These are phyloP conservation scores for Morpho deidamia DNA, from an alignment of 2,888 invertebrate genomes.

Conservation along the genomic window DNA sequence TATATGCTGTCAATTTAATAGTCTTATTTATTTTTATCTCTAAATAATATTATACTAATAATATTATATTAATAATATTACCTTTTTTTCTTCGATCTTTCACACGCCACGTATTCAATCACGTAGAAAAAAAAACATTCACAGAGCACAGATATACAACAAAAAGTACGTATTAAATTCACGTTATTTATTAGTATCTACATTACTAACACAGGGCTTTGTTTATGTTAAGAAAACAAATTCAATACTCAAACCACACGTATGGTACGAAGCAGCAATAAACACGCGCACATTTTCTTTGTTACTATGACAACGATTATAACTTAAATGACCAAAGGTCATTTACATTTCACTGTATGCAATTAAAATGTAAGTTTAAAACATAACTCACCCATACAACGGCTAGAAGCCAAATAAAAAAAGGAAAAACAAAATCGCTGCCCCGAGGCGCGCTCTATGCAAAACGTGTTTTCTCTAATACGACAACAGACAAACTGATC, in stretches of 20 bases:
- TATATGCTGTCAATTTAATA: too few species aligned
- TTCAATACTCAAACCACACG: slow-evolving; percentile 10
- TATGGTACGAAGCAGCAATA: neutral
- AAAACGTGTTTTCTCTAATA: slow-evolving; percentile 44
- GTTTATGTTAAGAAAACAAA: slow-evolving; percentile 16
- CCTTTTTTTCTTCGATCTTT: neutral
- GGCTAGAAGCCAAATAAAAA: slow-evolving; percentile 80
- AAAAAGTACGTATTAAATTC: too few species aligned
- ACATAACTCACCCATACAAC: slow-evolving; percentile 75
- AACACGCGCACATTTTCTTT: slow-evolving; percentile 20
- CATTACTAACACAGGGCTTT: neutral
- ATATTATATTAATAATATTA: too few species aligned
- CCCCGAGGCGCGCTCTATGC: slow-evolving; percentile 62
- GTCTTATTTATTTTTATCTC: neutral
- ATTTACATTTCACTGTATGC: neutral
- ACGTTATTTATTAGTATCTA: too few species aligned
- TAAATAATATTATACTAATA: too few species aligned
- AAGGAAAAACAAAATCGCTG: slow-evolving; percentile 61
- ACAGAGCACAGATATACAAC: neutral
- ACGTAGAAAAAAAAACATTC: neutral
- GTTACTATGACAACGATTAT: slow-evolving; percentile 20
- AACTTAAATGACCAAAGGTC: neutral
- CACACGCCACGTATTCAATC: neutral
- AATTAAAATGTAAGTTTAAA: slow-evolving; percentile 21
- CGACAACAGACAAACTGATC: slow-evolving; percentile 65